These are phyloP conservation scores for Heliconius aoede DNA, from an alignment of 2,888 invertebrate species.

Conservation along the genomic window DNA sequence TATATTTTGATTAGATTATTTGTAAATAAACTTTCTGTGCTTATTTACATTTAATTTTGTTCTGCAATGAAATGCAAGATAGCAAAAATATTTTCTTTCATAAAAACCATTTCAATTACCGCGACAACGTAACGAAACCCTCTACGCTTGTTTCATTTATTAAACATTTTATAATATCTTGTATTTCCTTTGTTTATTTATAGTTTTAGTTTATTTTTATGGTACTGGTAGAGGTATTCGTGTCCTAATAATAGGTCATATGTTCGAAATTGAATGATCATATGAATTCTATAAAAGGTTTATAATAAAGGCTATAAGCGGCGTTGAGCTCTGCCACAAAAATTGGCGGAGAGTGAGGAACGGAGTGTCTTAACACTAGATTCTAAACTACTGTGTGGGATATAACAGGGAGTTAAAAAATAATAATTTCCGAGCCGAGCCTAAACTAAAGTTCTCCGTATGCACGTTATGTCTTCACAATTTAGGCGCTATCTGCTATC, in stretches of 20 bases:
- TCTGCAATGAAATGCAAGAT: not conserved
- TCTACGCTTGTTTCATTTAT: conserved; percentile 4
- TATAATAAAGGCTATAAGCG: too few species aligned
- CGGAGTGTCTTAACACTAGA: not conserved
- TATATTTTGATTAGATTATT: too few species aligned
- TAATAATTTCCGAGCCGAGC: not conserved
- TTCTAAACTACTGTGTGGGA: too few species aligned
- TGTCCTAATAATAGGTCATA: too few species aligned
- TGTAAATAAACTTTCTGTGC: not conserved
- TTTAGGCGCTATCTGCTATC: conserved; percentile 4
- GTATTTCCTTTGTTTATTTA: not conserved
- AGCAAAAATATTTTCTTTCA: conserved; percentile 3
- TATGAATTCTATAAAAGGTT: too few species aligned
- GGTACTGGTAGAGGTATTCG: not conserved
- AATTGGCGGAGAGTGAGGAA: too few species aligned
- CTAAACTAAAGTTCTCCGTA: not conserved
- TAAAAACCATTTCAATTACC: conserved; percentile 18
- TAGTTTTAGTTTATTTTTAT: not conserved
- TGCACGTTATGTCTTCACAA: not conserved
- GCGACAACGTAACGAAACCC: conserved; percentile 11
- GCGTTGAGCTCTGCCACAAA: not conserved
- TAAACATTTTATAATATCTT: not conserved
- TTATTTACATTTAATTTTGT: not conserved
- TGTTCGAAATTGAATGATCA: too few species aligned
- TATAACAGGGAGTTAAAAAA: not conserved